Evolutionary conservation across 1,140 invertebrate genomes (phyloP), one percentile per base, ranked within the genome.

Genomic region (Nasonia longicornis): DNA sequence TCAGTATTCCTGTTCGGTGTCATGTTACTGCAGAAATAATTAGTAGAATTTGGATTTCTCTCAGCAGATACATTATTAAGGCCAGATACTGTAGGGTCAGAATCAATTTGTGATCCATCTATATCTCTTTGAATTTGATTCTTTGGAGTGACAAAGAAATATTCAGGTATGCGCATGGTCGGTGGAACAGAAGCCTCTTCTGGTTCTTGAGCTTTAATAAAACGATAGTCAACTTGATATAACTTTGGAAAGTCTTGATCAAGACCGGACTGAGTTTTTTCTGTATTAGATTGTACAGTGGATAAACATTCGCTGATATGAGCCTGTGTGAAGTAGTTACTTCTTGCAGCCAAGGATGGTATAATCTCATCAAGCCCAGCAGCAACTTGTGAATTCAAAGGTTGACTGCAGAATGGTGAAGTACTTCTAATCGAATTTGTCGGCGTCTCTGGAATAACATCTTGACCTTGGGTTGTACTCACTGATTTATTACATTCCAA

Each of bases 381-480:
- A 70, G 38, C 4, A 31, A 70, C n/a, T 16, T 72, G 31, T 2
- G 16, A 4, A 58, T 26, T 72, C 31, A 78, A 31, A 52, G 26
- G 20, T 14, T 79, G 22, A 64, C 48, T 73, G 20, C n/a, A 79
- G 48, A 64, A 79, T 26, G 70, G 58, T 12, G 70, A 72, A 45
- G 42, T 64, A 29, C 6, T 66, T 26, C 12, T 26, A 22, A 64
- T 63, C 2, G 78, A 79, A 66, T 45, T 1, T 38, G 71, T 48
- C 11, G 69, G 48, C 20, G 52, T 72, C 22, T 72, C 69, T 42
- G 35, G 12, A 29, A 67, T 31, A 29, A 26, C 10, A 67, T 29
- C 20, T 67, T 26, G 10, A 11, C 6, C 26, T 67, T 14, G 7
- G 6, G 8, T 10, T 67, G 22, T 4, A 11, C 11, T 14, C 22